Evolutionary conservation across 1,140 invertebrate genomes (phyloP).

Genomic region (Proales similis): DNA sequence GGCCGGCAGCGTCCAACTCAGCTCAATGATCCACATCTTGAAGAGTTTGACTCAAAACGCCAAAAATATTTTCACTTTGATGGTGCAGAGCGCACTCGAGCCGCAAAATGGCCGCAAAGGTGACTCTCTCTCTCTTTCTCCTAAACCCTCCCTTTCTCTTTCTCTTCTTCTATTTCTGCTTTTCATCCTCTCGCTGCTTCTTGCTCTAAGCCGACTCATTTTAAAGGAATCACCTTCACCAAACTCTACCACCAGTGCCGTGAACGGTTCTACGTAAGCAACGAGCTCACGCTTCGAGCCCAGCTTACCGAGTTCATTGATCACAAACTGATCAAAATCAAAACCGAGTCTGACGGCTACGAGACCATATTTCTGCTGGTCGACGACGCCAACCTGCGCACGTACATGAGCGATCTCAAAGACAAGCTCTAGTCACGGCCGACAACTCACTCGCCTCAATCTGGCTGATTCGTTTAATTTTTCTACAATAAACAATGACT

Average conservation of each 20-base stretch:
- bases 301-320: conserved; percentile 86
- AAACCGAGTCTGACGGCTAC: conserved; percentile 46
- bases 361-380: conserved; percentile 18
- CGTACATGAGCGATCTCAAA: conserved; percentile 17
- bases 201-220: neutral
- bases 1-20: conserved; percentile 46
- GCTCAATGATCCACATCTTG: conserved; percentile 64
- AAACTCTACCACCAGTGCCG: conserved; percentile 73
- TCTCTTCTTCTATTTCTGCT: neutral
- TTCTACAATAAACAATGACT: conserved; percentile 1
- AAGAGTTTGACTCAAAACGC: conserved; percentile 77
- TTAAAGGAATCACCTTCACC: conserved; percentile 72
- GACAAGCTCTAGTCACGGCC: conserved; percentile 18
- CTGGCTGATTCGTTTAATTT: neutral
- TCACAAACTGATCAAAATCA: conserved; percentile 76
- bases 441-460: neutral
- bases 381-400: conserved; percentile 23
- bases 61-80: conserved; percentile 71
- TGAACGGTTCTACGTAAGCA: conserved; percentile 78
- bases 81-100: conserved; percentile 68
- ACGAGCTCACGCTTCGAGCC: conserved; percentile 73
- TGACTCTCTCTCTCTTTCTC: no score
- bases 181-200: neutral
- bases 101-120: conserved; percentile 63
- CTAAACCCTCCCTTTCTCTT: no score